Base-by-base conservation (phyloP, 2,113 vertebrate genomes). In the Orycteropus afer region DNA sequence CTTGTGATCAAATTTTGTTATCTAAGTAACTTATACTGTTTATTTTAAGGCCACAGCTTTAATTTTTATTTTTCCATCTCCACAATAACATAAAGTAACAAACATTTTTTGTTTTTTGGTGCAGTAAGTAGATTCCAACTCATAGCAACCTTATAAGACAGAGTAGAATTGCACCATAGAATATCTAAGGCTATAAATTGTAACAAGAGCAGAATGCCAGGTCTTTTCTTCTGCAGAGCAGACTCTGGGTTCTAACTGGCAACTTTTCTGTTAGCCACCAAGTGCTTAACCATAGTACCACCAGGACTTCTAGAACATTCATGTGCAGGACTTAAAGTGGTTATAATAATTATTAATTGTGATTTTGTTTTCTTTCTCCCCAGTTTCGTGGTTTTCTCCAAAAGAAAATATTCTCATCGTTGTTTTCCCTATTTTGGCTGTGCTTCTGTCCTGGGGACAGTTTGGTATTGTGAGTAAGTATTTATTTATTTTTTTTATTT, bases 401-500 rank as follows among this genome's bases (percentile, higher is more conserved):
- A 37, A 96, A 93, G 98, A 98, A 97, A 98, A 86, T 63, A 94
- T 90, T 93, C 74, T 98, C 92, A 96, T 98, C 93, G 55, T 98
- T 95, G 89, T 71, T 25, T 92, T 98, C 92, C 69, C 98, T 82
- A 83, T 97, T 91, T 77, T 98, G 95, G 96, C 97, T 92, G 76
- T 97, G 94, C 4, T 97, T 93, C 95, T 98, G 13, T 98, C 95
- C 95, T 98, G 67, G 90, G 93, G 89, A 92, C 98, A 98, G 89
- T 96, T 98, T 22, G 93, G 42, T 94, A n/a, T 97, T 92, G 83
- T 98, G 95, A 98, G 98, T 98, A 98, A 98, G 98, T 98, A 97
- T 88, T 86, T 77, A 86, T 78, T 96, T 96, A 81, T 94, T 88
- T 93, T 87, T 67, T 93, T 91, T 1, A 61, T 90, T 65, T 94